Percentiles rank a stretch among this genome's conserved stretches.
Evolutionary conservation across 2,888 invertebrate species (phyloP).

Genomic region (Frankliniella fusca): DNA sequence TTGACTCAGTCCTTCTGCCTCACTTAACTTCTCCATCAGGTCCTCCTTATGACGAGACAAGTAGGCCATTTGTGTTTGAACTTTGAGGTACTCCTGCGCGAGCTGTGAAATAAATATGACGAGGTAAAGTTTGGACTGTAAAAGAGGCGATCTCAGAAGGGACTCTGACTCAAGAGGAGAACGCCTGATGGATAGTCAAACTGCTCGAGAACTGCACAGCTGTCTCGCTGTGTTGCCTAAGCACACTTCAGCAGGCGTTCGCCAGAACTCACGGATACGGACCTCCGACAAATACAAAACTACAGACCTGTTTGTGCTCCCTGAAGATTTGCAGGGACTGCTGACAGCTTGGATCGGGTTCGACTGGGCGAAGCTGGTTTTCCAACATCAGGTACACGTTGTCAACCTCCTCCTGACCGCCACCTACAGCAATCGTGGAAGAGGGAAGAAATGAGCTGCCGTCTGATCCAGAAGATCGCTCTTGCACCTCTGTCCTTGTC

Average conservation of each 20-base stretch:
- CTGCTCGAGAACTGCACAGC: neutral
- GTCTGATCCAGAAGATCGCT: no score
- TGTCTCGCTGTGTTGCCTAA: neutral
- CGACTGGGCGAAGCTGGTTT: conserved; percentile 75
- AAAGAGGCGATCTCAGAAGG: no score
- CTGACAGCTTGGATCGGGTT: conserved; percentile 69
- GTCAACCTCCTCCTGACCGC: conserved; percentile 37
- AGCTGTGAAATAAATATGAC: conserved; percentile 50
- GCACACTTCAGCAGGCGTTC: neutral
- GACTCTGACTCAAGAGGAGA: no score
- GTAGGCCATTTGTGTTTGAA: conserved; percentile 80
- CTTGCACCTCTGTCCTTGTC: no score
- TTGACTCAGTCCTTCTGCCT: conserved; percentile 44
- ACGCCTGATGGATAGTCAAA: neutral
- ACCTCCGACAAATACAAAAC: neutral
- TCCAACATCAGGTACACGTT: conserved; percentile 56
- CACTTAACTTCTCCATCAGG: conserved; percentile 62
- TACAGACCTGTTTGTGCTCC: conserved; percentile 64
- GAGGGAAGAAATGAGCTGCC: no score
- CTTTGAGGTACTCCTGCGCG: conserved; percentile 82
- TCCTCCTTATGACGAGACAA: conserved; percentile 73
- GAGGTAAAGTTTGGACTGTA: no score
- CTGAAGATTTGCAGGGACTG: conserved; percentile 82
- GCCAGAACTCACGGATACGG: neutral
- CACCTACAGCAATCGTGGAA: conserved; percentile 4